These are phyloP conservation scores for Fistularia commersonii DNA, from an alignment of 2,797 vertebrate species.

Conservation along the genomic window DNA sequence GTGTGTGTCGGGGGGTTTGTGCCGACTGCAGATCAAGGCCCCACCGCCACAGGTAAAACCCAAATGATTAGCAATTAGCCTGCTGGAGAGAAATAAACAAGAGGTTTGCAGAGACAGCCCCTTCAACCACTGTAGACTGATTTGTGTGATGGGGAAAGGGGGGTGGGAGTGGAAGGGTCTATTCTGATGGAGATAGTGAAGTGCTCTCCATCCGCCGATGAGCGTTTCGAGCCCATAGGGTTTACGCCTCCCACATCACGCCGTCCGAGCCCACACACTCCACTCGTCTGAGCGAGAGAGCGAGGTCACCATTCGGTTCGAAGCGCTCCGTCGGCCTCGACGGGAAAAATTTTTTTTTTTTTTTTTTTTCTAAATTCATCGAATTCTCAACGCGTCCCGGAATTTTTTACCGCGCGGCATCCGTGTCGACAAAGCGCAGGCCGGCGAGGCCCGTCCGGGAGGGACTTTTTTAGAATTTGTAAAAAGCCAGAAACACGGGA, in stretches of 20 bases:
- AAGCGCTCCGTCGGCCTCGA: slow-evolving; percentile 42
- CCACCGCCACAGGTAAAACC: slow-evolving; percentile 65
- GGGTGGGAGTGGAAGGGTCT: slow-evolving; percentile 16
- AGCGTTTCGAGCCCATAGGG: slow-evolving; percentile 72
- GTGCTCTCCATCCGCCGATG: slow-evolving; percentile 68
- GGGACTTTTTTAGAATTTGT: slow-evolving; percentile 71
- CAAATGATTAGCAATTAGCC: slow-evolving; percentile 68
- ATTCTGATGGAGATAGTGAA: slow-evolving; percentile 59
- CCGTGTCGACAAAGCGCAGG: slow-evolving; percentile 26
- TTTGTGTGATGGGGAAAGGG: slow-evolving; percentile 45
- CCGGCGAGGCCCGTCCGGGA: slow-evolving; percentile 61
- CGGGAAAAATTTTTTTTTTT: neutral
- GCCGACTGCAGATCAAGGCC: slow-evolving; percentile 50
- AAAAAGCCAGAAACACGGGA: slow-evolving; percentile 74
- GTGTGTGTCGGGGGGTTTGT: slow-evolving; percentile 51
- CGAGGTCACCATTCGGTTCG: slow-evolving; percentile 51
- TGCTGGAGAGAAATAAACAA: slow-evolving; percentile 54
- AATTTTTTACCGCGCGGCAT: neutral
- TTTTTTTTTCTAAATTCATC: neutral
- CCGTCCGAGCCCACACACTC: slow-evolving; percentile 66
- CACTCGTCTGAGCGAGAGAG: slow-evolving; percentile 56
- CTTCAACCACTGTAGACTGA: slow-evolving; percentile 40
- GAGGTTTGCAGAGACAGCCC: slow-evolving; percentile 44
- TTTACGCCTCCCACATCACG: slow-evolving; percentile 69
- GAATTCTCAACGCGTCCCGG: neutral